Evolutionary conservation across 2,797 vertebrate species (phyloP).

Genomic region (Phaenicophaeus curvirostris): DNA sequence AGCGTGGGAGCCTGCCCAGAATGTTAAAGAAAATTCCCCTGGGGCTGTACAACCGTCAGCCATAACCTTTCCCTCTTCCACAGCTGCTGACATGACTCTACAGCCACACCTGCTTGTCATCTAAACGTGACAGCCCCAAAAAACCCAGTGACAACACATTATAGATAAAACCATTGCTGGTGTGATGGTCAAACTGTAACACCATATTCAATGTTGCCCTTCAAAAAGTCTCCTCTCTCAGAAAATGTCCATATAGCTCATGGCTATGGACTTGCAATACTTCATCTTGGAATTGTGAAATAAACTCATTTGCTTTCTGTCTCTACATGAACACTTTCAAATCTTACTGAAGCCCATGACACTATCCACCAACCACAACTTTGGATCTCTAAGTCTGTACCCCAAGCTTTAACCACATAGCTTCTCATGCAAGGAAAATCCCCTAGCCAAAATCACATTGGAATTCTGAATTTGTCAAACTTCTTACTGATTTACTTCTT

Average conservation of each 20-base stretch:
- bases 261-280: not conserved
- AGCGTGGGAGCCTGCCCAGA: not conserved
- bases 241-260: not conserved
- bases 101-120: not conserved
- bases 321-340: not conserved
- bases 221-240: not conserved
- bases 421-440: not conserved
- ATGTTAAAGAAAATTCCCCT: not conserved
- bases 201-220: not conserved
- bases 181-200: not conserved
- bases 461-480: not conserved
- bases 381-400: not conserved
- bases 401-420: not conserved
- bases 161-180: not conserved
- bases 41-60: not conserved
- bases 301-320: not conserved
- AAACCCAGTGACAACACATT: not conserved
- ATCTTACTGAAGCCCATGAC: not conserved
- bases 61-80: not conserved
- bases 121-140: fast-evolving
- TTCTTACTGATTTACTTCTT: not conserved
- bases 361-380: not conserved
- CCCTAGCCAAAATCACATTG: not conserved
- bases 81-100: not conserved
- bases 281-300: not conserved